Conservation (phyloP, 2,888 invertebrate genomes). For the Acanthosepion pharaonis region DNA sequence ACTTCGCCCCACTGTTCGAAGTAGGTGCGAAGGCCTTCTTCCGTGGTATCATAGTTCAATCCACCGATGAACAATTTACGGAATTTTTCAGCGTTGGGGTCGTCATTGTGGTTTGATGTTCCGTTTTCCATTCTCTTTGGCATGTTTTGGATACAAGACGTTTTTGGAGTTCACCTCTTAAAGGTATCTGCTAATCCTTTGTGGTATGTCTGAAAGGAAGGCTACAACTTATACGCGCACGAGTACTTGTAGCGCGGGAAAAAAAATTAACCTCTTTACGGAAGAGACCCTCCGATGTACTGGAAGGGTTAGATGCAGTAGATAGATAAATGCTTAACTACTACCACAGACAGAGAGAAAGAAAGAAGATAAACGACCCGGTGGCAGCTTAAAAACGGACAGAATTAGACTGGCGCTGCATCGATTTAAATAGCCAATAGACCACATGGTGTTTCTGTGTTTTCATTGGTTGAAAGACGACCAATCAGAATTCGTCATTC, state of each 20-base stretch:
- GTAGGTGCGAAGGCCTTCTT: conserved; percentile 90
- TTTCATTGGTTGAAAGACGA: not conserved
- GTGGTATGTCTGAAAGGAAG: too few species aligned
- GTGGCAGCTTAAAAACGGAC: not conserved
- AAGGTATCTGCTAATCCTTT: too few species aligned
- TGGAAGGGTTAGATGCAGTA: not conserved
- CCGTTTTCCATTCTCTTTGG: conserved; percentile 9
- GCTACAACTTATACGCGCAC: too few species aligned
- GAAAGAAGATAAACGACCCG: not conserved
- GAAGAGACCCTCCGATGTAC: not conserved
- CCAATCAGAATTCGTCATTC: not conserved
- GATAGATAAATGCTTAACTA: not conserved
- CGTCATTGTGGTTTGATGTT: conserved; percentile 13
- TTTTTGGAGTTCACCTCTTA: too few species aligned
- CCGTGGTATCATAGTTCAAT: conserved; percentile 94
- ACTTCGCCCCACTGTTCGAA: conserved; percentile 97
- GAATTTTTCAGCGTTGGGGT: conserved; percentile 76
- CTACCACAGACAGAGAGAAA: not conserved
- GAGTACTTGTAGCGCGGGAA: too few species aligned
- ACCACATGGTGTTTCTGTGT: conserved; percentile 39
- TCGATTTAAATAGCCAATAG: not conserved
- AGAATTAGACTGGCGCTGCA: not conserved
- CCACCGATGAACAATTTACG: conserved; percentile 97
- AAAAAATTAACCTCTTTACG: too few species aligned
- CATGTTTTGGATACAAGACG: not conserved